Base-by-base conservation (phyloP, 1,140 invertebrate species). In the Oscheius sp. region DNA sequence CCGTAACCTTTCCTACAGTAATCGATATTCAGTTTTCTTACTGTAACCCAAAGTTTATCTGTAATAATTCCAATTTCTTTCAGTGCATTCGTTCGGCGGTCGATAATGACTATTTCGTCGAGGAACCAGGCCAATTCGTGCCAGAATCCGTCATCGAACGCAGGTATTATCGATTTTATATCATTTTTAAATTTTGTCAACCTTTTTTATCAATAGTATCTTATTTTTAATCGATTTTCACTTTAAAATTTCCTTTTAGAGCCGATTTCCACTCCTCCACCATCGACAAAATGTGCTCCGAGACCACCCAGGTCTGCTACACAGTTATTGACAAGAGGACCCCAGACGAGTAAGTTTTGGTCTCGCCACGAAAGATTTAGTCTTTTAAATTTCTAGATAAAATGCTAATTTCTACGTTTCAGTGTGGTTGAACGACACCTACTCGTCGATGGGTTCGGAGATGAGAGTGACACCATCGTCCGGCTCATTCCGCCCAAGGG, bases 401-500 rank as follows among this genome's bases (percentile, higher is more conserved):
- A 13, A 13, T 23, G 15, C 28, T 55, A 7, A 15, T 10, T 42
- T 55, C 23, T 55, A 13, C 49, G n/a, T 10, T 55, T 55, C 23
- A 55, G 49, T 13, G 23, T 4, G 15, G 49, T 23, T 23, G 7
- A 13, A 23, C 49, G 49, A 23, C 49, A 55, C 23, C 49, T 55
- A 7, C 4, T 23, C 23, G 15, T 55, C 49, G 49, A 55, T 55
- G 66, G 66, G 3, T 38, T 68, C 26, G 29, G 28, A 3, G 46
- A 68, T n/a, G 66, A 68, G 35, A 31, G 35, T 34, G 66, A 68
- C 20, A 68, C 66, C 7, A 28, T 20, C 26, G 46, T 68, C 3
- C 15, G 10, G 46, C 46, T 68, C 3, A 65, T 28, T 28, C 23
- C 46, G 28, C 66, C 66, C 20, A 3, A 26, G 2, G 46, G 46